Base-by-base conservation (phyloP, 2,888 invertebrate species). In the Keiferia lycopersicella region DNA sequence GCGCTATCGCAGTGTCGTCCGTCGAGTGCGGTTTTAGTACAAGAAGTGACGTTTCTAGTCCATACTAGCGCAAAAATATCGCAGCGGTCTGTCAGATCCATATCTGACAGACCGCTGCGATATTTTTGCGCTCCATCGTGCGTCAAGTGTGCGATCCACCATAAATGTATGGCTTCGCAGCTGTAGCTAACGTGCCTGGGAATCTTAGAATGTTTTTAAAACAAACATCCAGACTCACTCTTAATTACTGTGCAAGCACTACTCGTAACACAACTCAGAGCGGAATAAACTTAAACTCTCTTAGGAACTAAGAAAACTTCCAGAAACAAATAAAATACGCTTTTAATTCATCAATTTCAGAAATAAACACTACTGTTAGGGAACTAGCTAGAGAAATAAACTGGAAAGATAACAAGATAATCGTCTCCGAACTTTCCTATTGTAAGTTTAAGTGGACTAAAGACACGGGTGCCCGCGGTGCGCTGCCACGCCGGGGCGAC, bases 331-430 rank as follows among this genome's bases (percentile, higher is more conserved):
- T 30, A 57, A 51, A 57, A 34, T 30, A 57, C 56, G 59, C 20
- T 61, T 61, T 61, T 26, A 61, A 48, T 48, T 48, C 48, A 16
- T 48, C 61, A 61, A 61, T 65, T 67, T 66, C 63, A 65, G 62
- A 61, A 64, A 66, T 61, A 50, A 62, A 65, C 58, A 65, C 61
- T 51, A 61, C 65, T 67, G 67, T 65, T 67, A 63, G 60, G 53
- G 34, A 66, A 53, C 26, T 53, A 56, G 64, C 50, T 61, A 61
- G 58, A 67, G 70, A 71, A 71, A 82, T 78, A 80, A 81, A 78
- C 74, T 81, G 76, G 73, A 77, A 76, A 81, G 80, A 81, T 83
- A 87, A 86, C 84, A 83, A 83, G 82, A 84, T 86, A 85, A 87
- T 86, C 79, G 81, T 73, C 76, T 81, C 79, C 77, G 70, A 82